Percentiles rank a stretch among this genome's conserved stretches.
Evolutionary conservation across 2,797 vertebrate genomes (phyloP).

Genomic region (Diceros bicornis): DNA sequence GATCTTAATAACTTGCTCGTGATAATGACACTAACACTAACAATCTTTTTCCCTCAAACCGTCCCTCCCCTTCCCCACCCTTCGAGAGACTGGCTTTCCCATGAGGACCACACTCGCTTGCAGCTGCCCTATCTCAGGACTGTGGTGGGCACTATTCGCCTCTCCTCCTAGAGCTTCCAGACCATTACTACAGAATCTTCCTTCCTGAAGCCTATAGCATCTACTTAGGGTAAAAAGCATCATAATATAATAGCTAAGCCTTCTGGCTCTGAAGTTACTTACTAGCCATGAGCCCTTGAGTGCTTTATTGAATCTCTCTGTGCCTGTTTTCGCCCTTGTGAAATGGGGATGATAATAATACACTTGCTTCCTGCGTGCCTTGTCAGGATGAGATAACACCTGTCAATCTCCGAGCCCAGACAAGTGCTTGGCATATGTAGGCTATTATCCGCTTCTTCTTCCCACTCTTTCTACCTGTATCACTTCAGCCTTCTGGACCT

Average conservation of each 20-base stretch:
- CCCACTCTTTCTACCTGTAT: background rate
- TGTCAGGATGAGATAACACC: background rate
- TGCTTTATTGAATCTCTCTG: background rate
- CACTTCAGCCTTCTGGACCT: background rate
- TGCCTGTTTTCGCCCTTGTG: slow-evolving; percentile 37
- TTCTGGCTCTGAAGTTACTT: background rate
- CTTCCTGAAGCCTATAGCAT: background rate
- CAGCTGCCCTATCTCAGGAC: background rate
- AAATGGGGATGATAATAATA: background rate
- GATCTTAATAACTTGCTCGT: background rate
- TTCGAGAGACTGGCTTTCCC: background rate
- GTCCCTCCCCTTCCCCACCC: background rate
- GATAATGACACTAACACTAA: background rate
- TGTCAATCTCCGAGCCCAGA: background rate
- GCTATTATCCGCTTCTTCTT: background rate
- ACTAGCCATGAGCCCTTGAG: background rate
- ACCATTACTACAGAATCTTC: background rate
- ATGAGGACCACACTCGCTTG: background rate
- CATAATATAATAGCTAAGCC: background rate
- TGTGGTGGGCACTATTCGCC: background rate
- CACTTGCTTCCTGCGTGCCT: background rate
- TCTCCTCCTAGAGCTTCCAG: background rate
- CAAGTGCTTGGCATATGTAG: background rate
- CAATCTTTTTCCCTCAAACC: background rate
- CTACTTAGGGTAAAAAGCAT: background rate